Evolutionary conservation across 1,140 invertebrate genomes (phyloP).

Genomic region (Zophobas morio): DNA sequence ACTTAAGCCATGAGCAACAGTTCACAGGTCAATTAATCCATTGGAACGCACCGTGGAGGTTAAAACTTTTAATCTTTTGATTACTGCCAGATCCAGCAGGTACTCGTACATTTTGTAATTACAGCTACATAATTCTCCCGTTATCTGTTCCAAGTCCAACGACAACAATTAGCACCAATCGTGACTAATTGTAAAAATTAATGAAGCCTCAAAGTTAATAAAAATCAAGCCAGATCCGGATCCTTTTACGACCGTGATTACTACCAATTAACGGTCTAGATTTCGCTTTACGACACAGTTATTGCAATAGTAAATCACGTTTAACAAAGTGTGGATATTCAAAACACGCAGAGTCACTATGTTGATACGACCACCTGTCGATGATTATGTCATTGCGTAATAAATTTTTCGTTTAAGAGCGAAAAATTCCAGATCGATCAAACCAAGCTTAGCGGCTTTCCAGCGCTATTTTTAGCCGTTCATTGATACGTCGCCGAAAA

Average conservation of each 20-base stretch:
- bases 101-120: too few species aligned
- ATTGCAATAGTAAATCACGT: too few species aligned
- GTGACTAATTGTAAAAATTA: too few species aligned
- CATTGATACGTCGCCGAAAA: not conserved
- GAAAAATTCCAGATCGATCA: too few species aligned
- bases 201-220: not conserved
- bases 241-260: not conserved
- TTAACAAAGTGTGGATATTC: too few species aligned
- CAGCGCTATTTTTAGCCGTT: not conserved
- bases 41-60: conserved; percentile 6
- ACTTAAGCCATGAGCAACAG: conserved; percentile 5
- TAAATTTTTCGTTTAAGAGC: too few species aligned
- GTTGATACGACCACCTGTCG: too few species aligned
- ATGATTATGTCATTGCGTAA: too few species aligned
- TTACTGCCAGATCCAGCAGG: not conserved
- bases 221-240: conserved; percentile 15
- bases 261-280: not conserved
- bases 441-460: too few species aligned
- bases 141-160: not conserved
- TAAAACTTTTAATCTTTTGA: conserved; percentile 24
- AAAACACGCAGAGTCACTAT: too few species aligned
- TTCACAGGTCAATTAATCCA: conserved; percentile 20
- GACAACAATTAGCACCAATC: not conserved
- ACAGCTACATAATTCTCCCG: too few species aligned
- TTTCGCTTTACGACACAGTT: too few species aligned